Conservation (phyloP, 2,113 vertebrate genomes). For the Muscicapa adusta region DNA sequence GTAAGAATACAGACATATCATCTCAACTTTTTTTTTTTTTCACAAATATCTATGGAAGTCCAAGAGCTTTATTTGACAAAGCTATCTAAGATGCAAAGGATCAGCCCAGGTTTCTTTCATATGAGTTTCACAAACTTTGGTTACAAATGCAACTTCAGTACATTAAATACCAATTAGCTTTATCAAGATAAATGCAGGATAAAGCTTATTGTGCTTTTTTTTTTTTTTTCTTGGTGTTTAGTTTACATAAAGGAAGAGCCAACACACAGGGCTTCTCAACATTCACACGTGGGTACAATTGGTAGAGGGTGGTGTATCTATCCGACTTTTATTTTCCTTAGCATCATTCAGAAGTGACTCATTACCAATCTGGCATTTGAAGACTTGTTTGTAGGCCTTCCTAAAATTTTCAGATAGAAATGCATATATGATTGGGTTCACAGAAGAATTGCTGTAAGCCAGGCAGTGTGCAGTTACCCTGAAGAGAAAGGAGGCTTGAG, state of each 20-base stretch:
- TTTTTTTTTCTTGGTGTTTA: neutral
- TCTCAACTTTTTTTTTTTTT: neutral
- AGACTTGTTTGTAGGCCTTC: slow-evolving; percentile 95
- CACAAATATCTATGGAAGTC: neutral
- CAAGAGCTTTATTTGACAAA: neutral
- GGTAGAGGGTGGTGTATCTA: slow-evolving; percentile 86
- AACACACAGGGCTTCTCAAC: neutral
- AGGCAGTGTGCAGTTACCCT: slow-evolving; percentile 90
- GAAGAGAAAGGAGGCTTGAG: slow-evolving; percentile 90
- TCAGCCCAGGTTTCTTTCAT: neutral
- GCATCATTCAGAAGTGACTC: slow-evolving; percentile 73
- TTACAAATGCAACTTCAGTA: neutral
- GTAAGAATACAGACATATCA: neutral
- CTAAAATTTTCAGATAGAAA: slow-evolving; percentile 98
- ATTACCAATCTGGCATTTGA: slow-evolving; percentile 78
- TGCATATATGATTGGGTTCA: slow-evolving; percentile 96
- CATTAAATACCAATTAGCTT: neutral
- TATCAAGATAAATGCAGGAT: neutral
- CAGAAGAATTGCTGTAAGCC: slow-evolving; percentile 97
- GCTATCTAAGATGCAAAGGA: neutral
- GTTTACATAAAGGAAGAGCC: neutral
- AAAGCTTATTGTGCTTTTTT: neutral
- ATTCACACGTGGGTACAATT: slow-evolving; percentile 91
- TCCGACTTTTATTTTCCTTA: slow-evolving; percentile 82
- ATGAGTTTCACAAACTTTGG: neutral